Percentiles rank a stretch among this genome's conserved stretches.
phyloP scores from a whole-genome alignment of 1,140 invertebrate genomes.

The Micrasema minimum region DNA sequence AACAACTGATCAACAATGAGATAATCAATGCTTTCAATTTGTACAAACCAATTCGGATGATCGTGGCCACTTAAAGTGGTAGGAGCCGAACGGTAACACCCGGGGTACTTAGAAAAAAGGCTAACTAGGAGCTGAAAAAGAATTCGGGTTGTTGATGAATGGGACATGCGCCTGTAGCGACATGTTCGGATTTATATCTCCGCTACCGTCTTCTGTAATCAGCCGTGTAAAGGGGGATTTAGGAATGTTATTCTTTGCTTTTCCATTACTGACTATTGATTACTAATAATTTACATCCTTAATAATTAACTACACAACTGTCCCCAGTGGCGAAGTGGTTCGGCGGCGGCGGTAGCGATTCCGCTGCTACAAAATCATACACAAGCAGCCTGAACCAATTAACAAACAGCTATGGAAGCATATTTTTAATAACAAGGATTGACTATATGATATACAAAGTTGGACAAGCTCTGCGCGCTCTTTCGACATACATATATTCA shows the following conservation, averaged over 20 bases:
- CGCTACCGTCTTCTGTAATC: constrained; percentile 38
- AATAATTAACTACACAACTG: neutral
- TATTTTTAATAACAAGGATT: too few relatives aligned
- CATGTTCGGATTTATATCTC: constrained; percentile 40
- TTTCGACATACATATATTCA: too few relatives aligned
- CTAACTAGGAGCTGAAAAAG: constrained; percentile 30
- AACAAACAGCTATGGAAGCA: too few relatives aligned
- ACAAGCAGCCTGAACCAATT: too few relatives aligned
- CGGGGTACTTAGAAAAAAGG: neutral
- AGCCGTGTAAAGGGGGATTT: constrained; percentile 32
- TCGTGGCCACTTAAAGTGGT: too few relatives aligned
- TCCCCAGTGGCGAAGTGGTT: neutral
- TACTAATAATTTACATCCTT: constrained; percentile 27
- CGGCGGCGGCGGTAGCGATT: neutral
- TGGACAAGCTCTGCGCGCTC: too few relatives aligned
- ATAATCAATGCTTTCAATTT: constrained; percentile 35
- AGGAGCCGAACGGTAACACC: constrained; percentile 9
- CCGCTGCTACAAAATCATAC: too few relatives aligned
- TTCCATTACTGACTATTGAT: constrained; percentile 29
- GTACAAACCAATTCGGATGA: too few relatives aligned
- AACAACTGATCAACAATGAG: constrained; percentile 5
- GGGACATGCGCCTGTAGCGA: constrained; percentile 38
- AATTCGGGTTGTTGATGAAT: constrained; percentile 48
- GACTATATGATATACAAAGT: too few relatives aligned
- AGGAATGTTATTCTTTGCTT: constrained; percentile 38